Percentiles rank a stretch among this genome's conserved stretches.
phyloP scores from a whole-genome alignment of 2,113 vertebrate species.

The Scytalopus superciliaris region DNA sequence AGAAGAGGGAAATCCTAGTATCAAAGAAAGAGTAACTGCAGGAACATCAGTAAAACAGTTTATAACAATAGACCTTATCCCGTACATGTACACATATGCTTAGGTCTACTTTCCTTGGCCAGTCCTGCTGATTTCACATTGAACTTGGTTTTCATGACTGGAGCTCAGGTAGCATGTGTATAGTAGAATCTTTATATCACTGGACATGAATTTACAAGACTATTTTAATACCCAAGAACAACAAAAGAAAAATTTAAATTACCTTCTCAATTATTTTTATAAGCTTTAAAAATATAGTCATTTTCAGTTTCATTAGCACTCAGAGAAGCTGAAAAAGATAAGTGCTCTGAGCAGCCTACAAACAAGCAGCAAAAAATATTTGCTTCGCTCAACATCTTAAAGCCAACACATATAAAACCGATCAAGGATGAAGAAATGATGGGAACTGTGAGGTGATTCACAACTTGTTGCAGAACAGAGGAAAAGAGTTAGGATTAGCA shows the following conservation, averaged over 20 bases:
- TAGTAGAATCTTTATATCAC: neutral
- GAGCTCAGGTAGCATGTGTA: neutral
- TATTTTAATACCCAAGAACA: neutral
- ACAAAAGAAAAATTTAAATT: neutral
- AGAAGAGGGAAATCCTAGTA: neutral
- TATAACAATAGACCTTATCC: neutral
- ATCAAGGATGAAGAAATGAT: neutral
- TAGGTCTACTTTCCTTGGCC: neutral
- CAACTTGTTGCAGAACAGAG: neutral
- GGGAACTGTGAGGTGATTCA: neutral
- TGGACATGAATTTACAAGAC: neutral
- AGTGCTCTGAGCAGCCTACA: neutral
- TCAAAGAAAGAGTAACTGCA: neutral
- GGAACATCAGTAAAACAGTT: neutral
- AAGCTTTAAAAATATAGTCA: neutral
- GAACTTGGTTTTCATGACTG: neutral
- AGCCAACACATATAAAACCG: neutral
- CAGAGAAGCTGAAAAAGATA: neutral
- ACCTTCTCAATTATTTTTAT: neutral
- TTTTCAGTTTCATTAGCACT: neutral
- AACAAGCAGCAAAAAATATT: neutral
- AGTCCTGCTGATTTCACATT: neutral
- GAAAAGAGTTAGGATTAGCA: neutral
- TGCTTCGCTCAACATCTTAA: neutral
- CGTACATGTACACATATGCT: fast-evolving